Base-by-base conservation (phyloP, 1,140 invertebrate genomes). In the Lepidurus arcticus region DNA sequence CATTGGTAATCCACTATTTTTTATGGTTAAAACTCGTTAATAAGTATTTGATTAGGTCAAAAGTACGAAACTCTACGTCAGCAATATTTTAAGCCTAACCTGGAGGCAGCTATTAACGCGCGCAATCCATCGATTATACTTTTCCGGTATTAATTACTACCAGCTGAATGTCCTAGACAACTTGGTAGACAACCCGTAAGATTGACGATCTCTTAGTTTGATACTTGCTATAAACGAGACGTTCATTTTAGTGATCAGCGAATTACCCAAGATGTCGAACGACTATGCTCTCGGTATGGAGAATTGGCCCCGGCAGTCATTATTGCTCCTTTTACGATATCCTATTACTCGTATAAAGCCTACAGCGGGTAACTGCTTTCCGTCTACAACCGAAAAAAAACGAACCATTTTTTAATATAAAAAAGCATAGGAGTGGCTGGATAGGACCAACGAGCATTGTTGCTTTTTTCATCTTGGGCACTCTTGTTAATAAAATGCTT, bases 231-330 rank as follows among this genome's bases (percentile, higher is more conserved):
- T 73, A 26, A 53, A 74, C 16, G 74, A 75, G 65, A 74, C 79
- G 44, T 34, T 78, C 34, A 45, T 43, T 81, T 34, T 77, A 85
- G 84, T 9, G 89, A 90, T 81, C 88, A 90, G 81, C 81, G 89
- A 53, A 89, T 89, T 43, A 88, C 88, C 16, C 87, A 89, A 82
- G 89, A 90, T 84, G 85, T 89, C 3, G 86, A 89, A 77, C 85
- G 84, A 80, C 82, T 90, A 78, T 88, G 87, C 80, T 79, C 82
- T 5, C 84, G 82, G 6, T 86, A 88, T 75, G 86, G 88, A 80
- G 83, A 83, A 78, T 85, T 89, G 73, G 82, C 88, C 13, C 82
- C 85, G 7, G 84, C 85, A 13, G 76, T 90, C 6, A 83, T 90
- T 47, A 85, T 89, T 42, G 83, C 87, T 8, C 89, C 89, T 42